These are phyloP conservation scores for Standfussiana lucernea DNA, from an alignment of 2,888 invertebrate genomes.

Conservation along the genomic window DNA sequence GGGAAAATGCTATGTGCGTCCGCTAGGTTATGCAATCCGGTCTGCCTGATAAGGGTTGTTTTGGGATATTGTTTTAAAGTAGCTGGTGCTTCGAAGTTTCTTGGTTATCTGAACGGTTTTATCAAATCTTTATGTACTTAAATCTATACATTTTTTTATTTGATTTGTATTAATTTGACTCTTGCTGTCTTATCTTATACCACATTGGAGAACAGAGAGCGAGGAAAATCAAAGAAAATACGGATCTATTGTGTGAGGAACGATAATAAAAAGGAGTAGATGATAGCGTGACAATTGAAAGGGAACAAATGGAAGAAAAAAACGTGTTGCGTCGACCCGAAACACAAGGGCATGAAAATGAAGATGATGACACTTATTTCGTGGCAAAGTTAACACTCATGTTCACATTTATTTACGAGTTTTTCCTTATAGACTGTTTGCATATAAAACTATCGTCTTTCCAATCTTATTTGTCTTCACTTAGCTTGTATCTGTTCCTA, in stretches of 20 bases:
- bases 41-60: constrained; percentile 48
- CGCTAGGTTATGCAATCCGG: constrained; percentile 52
- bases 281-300: background rate
- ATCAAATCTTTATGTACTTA: background rate
- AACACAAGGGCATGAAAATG: background rate
- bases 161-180: background rate
- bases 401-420: background rate
- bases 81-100: constrained; percentile 2
- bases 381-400: constrained; percentile 15
- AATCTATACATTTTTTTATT: no score
- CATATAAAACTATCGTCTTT: constrained; percentile 40
- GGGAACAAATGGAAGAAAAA: background rate
- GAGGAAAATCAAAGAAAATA: background rate
- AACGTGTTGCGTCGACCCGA: background rate
- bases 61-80: constrained; percentile 54
- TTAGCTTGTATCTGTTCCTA: constrained; percentile 14
- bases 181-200: background rate
- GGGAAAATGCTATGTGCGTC: constrained; percentile 55
- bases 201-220: background rate
- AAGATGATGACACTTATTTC: background rate
- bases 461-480: constrained; percentile 42
- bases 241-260: background rate
- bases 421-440: background rate
- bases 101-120: background rate
- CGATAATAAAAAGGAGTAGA: background rate